Evolutionary conservation across 2,797 vertebrate species (phyloP).

Genomic region (Sebastes aleutianus): DNA sequence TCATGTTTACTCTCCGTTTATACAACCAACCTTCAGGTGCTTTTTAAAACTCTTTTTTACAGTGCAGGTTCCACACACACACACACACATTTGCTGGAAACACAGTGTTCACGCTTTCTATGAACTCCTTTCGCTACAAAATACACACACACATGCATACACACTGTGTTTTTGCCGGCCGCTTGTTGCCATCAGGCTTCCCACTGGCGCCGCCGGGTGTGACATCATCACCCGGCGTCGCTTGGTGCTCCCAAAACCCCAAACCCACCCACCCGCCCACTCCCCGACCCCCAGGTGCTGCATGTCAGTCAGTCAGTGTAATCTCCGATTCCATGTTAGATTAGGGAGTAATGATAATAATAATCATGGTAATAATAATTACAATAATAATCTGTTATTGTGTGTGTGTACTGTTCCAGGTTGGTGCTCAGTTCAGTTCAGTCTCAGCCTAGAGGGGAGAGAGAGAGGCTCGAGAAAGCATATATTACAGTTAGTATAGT

Average conservation of each 20-base stretch:
- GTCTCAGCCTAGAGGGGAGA: slow-evolving; percentile 73
- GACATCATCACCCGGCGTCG: slow-evolving; percentile 57
- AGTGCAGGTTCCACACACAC: slow-evolving; percentile 66
- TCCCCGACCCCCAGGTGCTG: slow-evolving; percentile 69
- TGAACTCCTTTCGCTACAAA: slow-evolving; percentile 30
- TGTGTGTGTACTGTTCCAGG: slow-evolving; percentile 81
- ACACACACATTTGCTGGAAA: slow-evolving; percentile 54
- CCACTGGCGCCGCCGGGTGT: slow-evolving; percentile 53
- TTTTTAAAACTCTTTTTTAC: slow-evolving; percentile 79
- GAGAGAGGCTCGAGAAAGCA: slow-evolving; percentile 70
- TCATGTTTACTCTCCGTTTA: slow-evolving; percentile 72
- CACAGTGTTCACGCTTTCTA: slow-evolving; percentile 38
- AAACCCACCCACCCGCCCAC: background rate
- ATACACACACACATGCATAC: slow-evolving; percentile 46
- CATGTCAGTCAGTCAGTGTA: slow-evolving; percentile 82
- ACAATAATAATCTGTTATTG: slow-evolving; percentile 81
- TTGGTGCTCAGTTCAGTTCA: slow-evolving; percentile 80
- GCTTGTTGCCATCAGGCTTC: slow-evolving; percentile 66
- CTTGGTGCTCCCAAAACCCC: slow-evolving; percentile 64
- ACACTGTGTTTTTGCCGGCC: slow-evolving; percentile 71
- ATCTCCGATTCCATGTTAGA: slow-evolving; percentile 80
- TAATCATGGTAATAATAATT: slow-evolving; percentile 80
- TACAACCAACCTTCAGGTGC: slow-evolving; percentile 80
- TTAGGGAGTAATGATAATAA: slow-evolving; percentile 80
- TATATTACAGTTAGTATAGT: slow-evolving; percentile 82